A percentile compares a stretch with the other conserved stretches of the same genome.
phyloP scores from a whole-genome alignment of 37 sponge, comb jelly and placozoan species.

The Chondrosia reniformis region DNA sequence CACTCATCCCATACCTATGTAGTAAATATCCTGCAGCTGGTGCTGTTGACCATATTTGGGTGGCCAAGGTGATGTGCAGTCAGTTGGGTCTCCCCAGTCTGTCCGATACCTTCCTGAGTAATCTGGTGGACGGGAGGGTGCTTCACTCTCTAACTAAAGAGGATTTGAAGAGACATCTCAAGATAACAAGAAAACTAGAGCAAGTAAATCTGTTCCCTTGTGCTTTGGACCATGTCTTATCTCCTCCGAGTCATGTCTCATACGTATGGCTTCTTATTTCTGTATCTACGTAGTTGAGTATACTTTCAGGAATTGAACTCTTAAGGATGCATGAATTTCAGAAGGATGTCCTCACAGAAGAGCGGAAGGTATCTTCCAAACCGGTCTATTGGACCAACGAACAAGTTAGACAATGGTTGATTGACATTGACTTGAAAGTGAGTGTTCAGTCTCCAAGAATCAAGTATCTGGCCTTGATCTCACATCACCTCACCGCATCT shows the following conservation, averaged over 20 bases:
- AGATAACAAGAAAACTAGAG: constrained; percentile 29
- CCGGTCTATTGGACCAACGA: constrained; percentile 86
- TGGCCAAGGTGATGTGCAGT: constrained; percentile 65
- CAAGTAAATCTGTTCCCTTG: neutral
- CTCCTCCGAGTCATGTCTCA: neutral
- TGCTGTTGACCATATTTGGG: constrained; percentile 78
- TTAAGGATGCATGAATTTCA: constrained; percentile 74
- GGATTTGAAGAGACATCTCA: constrained; percentile 70
- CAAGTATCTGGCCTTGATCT: too few species aligned
- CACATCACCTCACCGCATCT: too few species aligned
- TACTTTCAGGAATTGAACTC: constrained; percentile 72
- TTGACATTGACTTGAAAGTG: constrained; percentile 6
- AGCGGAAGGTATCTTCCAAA: constrained; percentile 29
- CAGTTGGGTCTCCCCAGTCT: constrained; percentile 72
- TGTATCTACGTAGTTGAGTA: too few species aligned
- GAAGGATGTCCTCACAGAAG: constrained; percentile 46
- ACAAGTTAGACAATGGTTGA: constrained; percentile 74
- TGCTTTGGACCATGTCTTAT: neutral
- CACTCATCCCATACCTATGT: too few species aligned
- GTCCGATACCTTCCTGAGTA: constrained; percentile 36
- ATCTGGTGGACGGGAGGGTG: constrained; percentile 87
- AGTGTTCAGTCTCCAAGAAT: too few species aligned
- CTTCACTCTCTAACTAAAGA: constrained; percentile 75
- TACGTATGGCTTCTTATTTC: neutral
- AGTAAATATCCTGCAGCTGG: constrained; percentile 66